Percentiles rank a stretch among this genome's conserved stretches.
phyloP scores from a whole-genome alignment of 1,140 invertebrate species.

The Spodoptera litura region DNA sequence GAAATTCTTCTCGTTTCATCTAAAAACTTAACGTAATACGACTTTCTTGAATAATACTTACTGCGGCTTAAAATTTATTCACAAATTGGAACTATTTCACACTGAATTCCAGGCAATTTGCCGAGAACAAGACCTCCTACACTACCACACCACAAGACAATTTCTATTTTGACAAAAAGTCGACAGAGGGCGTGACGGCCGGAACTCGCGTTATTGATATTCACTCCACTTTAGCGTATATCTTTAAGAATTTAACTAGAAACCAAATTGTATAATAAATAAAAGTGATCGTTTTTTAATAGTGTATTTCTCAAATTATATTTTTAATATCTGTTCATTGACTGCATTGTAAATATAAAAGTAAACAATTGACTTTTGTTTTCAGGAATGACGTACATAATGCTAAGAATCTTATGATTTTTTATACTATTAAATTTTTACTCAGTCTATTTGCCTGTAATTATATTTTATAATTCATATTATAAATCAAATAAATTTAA shows the following conservation, averaged over 20 bases:
- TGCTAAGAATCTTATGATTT: not conserved
- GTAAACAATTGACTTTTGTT: not conserved
- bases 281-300: not conserved
- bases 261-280: not conserved
- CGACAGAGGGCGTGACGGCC: constrained; percentile 71
- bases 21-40: not conserved
- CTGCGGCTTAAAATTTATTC: constrained; percentile 63
- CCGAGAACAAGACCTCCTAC: constrained; percentile 68
- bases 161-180: constrained; percentile 60
- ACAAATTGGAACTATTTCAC: constrained; percentile 57
- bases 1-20: not conserved
- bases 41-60: constrained; percentile 65
- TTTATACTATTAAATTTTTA: not conserved
- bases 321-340: too few species aligned
- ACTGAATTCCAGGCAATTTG: constrained; percentile 74
- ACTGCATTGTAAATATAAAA: not conserved
- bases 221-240: not conserved
- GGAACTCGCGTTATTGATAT: constrained; percentile 74
- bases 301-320: too few species aligned
- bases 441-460: not conserved
- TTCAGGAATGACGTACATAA: not conserved
- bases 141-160: constrained; percentile 81
- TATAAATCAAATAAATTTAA: too few species aligned
- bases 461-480: too few species aligned
- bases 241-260: not conserved